A percentile compares a stretch with the other conserved stretches of the same genome.
phyloP scores from a whole-genome alignment of 2,113 vertebrate species.

The Verasper variegatus region DNA sequence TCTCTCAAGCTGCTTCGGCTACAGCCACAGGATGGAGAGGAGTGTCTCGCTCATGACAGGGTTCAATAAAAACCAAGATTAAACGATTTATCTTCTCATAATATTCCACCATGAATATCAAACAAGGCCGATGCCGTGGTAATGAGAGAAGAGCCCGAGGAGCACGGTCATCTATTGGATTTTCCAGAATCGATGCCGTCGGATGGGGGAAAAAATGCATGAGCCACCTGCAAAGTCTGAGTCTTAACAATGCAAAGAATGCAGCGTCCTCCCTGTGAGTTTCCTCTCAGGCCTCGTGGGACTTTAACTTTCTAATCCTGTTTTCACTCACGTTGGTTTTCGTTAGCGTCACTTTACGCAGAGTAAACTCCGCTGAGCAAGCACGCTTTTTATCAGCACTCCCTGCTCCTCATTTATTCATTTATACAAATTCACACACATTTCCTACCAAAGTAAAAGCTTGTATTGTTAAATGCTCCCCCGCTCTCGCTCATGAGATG shows the following conservation, averaged over 20 bases:
- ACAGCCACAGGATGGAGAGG: slow-evolving; percentile 42
- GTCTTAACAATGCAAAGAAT: slow-evolving; percentile 37
- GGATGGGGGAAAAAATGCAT: slow-evolving; percentile 62
- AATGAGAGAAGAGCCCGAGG: slow-evolving; percentile 64
- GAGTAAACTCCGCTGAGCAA: slow-evolving; percentile 38
- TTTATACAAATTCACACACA: slow-evolving; percentile 20
- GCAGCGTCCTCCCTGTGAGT: neutral
- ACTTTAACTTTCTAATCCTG: slow-evolving; percentile 32
- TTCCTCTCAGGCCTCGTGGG: slow-evolving; percentile 26
- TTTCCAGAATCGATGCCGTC: slow-evolving; percentile 70
- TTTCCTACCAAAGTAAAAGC: slow-evolving; percentile 10
- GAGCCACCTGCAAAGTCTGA: slow-evolving; percentile 58
- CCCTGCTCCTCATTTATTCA: slow-evolving; percentile 42
- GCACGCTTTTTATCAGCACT: slow-evolving; percentile 8
- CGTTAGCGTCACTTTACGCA: slow-evolving; percentile 27
- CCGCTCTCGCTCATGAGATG: neutral
- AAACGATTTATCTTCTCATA: slow-evolving; percentile 77
- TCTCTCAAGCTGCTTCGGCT: slow-evolving; percentile 47
- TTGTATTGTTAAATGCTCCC: neutral
- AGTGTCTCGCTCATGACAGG: slow-evolving; percentile 52
- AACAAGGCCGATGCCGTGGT: slow-evolving; percentile 55
- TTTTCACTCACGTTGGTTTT: slow-evolving; percentile 24
- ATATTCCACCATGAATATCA: slow-evolving; percentile 77
- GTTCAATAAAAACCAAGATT: slow-evolving; percentile 75
- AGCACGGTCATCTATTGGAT: slow-evolving; percentile 64